phyloP scores from a whole-genome alignment of 2,113 vertebrate species.

The Prolemur simus region DNA sequence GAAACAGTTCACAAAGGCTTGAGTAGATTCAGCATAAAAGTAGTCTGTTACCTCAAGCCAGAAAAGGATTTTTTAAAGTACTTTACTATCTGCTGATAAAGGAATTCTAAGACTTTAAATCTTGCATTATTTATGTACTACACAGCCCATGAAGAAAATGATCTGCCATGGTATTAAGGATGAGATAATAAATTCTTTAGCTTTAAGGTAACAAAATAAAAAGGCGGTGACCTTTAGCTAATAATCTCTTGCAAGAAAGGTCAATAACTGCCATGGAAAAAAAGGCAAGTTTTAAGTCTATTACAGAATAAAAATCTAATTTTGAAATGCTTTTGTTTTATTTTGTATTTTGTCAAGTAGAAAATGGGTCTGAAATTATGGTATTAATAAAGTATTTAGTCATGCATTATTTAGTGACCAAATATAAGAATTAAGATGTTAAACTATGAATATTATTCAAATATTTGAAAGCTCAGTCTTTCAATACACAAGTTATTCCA shows the following conservation, averaged over 20 bases:
- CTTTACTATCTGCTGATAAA: conserved; percentile 80
- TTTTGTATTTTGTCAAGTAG: conserved; percentile 51
- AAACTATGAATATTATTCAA: neutral
- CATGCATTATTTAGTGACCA: neutral
- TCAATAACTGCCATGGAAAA: conserved; percentile 43
- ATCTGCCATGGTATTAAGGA: conserved; percentile 66
- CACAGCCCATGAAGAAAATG: conserved; percentile 69
- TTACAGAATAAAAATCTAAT: conserved; percentile 48
- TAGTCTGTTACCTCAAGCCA: conserved; percentile 63
- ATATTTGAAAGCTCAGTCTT: neutral
- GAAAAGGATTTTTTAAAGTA: conserved; percentile 75
- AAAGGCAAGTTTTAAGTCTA: conserved; percentile 51
- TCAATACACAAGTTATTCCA: neutral
- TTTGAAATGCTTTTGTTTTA: conserved; percentile 52
- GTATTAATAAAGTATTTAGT: neutral
- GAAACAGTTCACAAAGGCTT: conserved; percentile 60
- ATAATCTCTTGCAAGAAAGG: conserved; percentile 70
- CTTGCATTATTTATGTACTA: conserved; percentile 78
- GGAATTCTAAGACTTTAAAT: conserved; percentile 76
- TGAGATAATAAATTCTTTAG: conserved; percentile 73
- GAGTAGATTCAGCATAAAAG: conserved; percentile 70
- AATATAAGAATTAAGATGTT: neutral
- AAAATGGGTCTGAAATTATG: neutral
- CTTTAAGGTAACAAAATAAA: conserved; percentile 75
- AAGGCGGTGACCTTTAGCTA: conserved; percentile 31